phyloP scores from a whole-genome alignment of 2,888 invertebrate species.

The Calephelis perditalis region DNA sequence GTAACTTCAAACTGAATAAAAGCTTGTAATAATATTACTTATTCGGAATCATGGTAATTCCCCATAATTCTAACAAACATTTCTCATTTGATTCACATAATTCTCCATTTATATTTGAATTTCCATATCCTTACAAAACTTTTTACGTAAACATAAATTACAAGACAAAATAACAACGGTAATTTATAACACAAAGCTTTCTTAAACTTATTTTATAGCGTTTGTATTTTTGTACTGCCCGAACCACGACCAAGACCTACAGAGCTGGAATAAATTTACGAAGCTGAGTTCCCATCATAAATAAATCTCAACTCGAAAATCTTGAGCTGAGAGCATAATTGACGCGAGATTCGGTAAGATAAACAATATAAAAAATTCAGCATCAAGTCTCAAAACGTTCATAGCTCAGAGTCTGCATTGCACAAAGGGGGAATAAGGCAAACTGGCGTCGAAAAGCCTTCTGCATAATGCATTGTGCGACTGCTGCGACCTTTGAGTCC shows the following conservation, averaged over 20 bases:
- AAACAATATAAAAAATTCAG: slow-evolving; percentile 15
- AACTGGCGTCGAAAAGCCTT: slow-evolving; percentile 54
- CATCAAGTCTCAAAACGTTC: slow-evolving; percentile 12
- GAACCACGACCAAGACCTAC: not conserved
- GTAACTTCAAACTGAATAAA: too few relatives aligned
- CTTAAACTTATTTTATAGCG: too few relatives aligned
- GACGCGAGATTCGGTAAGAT: slow-evolving; percentile 14
- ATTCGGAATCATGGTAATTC: too few relatives aligned
- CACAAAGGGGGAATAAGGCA: slow-evolving; percentile 32
- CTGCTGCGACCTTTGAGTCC: slow-evolving; percentile 47
- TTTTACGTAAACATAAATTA: too few relatives aligned
- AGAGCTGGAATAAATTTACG: slow-evolving; percentile 1
- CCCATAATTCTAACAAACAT: too few relatives aligned
- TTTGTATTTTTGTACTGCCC: too few relatives aligned
- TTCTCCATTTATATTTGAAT: too few relatives aligned
- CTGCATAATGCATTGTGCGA: slow-evolving; percentile 58
- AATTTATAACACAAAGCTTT: too few relatives aligned
- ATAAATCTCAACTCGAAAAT: slow-evolving; percentile 9
- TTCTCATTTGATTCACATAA: too few relatives aligned
- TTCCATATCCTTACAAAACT: too few relatives aligned
- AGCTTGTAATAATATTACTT: too few relatives aligned
- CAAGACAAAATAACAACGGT: too few relatives aligned
- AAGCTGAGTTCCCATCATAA: not conserved
- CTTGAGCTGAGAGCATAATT: slow-evolving; percentile 11
- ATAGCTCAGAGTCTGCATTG: slow-evolving; percentile 15